Conservation (phyloP, 2,113 vertebrate species). For the Ariopsis seemanni region DNA sequence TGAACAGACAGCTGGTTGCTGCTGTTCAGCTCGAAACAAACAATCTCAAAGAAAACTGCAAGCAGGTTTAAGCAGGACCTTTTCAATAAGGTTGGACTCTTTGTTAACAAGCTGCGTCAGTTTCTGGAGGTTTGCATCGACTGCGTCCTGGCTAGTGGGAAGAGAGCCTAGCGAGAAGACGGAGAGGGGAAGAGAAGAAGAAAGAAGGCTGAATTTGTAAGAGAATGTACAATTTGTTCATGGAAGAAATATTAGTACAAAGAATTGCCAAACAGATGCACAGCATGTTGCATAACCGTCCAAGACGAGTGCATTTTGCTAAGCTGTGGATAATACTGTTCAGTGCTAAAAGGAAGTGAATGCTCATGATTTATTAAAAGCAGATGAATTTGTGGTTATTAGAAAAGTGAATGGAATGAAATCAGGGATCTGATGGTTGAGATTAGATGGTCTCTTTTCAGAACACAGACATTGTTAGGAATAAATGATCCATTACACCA, state of each 20-base stretch:
- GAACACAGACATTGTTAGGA: neutral
- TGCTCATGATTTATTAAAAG: neutral
- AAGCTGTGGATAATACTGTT: neutral
- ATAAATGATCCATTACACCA: neutral
- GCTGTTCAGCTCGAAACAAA: neutral
- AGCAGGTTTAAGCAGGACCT: constrained; percentile 81
- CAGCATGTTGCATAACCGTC: constrained; percentile 38
- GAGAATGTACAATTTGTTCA: constrained; percentile 7
- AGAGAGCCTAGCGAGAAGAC: constrained; percentile 79
- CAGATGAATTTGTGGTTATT: neutral
- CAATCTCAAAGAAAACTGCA: constrained; percentile 57
- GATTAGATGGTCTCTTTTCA: neutral
- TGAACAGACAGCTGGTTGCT: neutral
- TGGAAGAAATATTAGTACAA: constrained; percentile 49
- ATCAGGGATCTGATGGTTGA: neutral
- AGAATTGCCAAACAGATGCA: constrained; percentile 32
- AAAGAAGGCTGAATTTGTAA: constrained; percentile 32
- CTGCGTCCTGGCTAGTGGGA: constrained; percentile 80
- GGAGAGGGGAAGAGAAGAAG: constrained; percentile 39
- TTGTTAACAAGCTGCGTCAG: constrained; percentile 99
- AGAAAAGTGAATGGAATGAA: neutral
- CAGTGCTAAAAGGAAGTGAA: constrained; percentile 25
- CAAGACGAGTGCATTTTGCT: constrained; percentile 18
- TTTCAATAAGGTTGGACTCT: constrained; percentile 99
- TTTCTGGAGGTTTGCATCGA: constrained; percentile 98